phyloP scores from a whole-genome alignment of 2,113 vertebrate genomes.

The Pollachius pollachius region DNA sequence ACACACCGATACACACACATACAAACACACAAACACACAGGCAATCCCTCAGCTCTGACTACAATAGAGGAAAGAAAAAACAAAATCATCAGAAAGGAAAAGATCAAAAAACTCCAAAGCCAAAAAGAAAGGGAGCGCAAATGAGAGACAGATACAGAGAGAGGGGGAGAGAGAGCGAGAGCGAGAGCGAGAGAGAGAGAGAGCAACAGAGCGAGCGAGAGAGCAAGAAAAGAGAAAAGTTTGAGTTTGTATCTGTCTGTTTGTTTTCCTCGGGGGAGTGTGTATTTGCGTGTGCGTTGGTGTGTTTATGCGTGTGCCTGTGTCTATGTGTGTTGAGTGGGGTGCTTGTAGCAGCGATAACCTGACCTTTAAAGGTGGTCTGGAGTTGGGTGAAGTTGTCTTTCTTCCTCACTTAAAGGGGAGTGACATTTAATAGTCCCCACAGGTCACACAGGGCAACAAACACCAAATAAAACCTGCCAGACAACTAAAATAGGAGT shows the following conservation, averaged over 20 bases:
- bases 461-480: conserved; percentile 75
- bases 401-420: conserved; percentile 75
- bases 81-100: conserved; percentile 2
- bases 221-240: conserved; percentile 15
- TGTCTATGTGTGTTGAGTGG: conserved; percentile 17
- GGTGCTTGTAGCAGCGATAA: conserved; percentile 51
- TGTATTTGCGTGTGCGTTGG: conserved; percentile 14
- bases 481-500: conserved; percentile 60
- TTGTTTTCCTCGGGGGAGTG: conserved; percentile 20
- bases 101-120: conserved; percentile 36
- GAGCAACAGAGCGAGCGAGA: conserved; percentile 5
- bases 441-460: conserved; percentile 74
- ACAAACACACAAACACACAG: conserved; percentile 12
- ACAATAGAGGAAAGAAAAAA: neutral
- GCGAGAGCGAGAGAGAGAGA: conserved; percentile 12
- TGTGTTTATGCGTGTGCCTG: conserved; percentile 14
- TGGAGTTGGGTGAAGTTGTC: conserved; percentile 74
- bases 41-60: neutral
- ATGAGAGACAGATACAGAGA: conserved; percentile 5
- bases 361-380: conserved; percentile 74
- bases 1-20: neutral
- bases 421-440: conserved; percentile 79
- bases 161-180: conserved; percentile 1
- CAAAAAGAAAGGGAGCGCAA: neutral
- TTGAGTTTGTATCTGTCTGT: conserved; percentile 24